A percentile compares a stretch with the other conserved stretches of the same genome.
These are phyloP conservation scores for silkworm (Bombyx mori) DNA, from an alignment of 1,140 invertebrate species.

Conservation along the genomic window ASM3026992v2 NC_085107.1:12916501-12917000, in stretches of 20 bases:
- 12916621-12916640: too few species aligned
- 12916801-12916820: background rate
- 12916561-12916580: too few species aligned
- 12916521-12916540: too few species aligned
- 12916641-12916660: too few species aligned
- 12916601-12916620: too few species aligned
- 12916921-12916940: conserved; percentile 6
- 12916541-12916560: too few species aligned
- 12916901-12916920: conserved; percentile 1
- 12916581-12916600: too few species aligned
- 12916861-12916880: conserved; percentile 6
- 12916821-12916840: conserved; percentile 5
- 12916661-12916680: too few species aligned
- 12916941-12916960: conserved; percentile 7
- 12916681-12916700: too few species aligned
- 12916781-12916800: background rate
- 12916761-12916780: conserved; percentile 2
- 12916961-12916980: conserved; percentile 1
- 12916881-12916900: conserved; percentile 5
- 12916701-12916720: too few species aligned
- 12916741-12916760: background rate
- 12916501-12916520: too few species aligned
- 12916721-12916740: background rate
- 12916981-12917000: conserved; percentile 5
- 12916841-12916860: background rate